These are phyloP conservation scores for Odontesthes bonariensis DNA, from an alignment of 2,113 vertebrate species.

Conservation along the genomic window DNA sequence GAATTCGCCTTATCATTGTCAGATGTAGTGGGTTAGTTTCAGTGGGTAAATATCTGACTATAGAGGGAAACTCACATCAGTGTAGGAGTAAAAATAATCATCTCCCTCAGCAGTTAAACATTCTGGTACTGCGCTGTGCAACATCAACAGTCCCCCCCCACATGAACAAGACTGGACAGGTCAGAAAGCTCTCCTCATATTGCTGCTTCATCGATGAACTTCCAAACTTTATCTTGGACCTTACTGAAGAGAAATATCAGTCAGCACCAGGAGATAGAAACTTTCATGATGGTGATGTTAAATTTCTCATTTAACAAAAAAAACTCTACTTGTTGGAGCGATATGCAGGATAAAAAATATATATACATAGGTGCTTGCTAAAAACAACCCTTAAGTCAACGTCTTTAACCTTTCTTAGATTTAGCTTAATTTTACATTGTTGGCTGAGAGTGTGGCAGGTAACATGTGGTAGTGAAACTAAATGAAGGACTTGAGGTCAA, in stretches of 20 bases:
- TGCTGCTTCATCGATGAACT: conserved; percentile 5
- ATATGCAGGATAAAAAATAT: too few relatives aligned
- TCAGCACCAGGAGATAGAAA: too few relatives aligned
- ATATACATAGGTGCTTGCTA: too few relatives aligned
- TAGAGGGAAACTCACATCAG: conserved; percentile 8
- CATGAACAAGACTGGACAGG: conserved; percentile 51
- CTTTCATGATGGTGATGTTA: not conserved
- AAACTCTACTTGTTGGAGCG: too few relatives aligned
- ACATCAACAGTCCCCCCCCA: conserved; percentile 46
- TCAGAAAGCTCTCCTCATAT: conserved; percentile 37
- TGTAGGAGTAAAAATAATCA: conserved; percentile 40
- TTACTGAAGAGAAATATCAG: not conserved
- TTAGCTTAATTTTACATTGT: too few relatives aligned
- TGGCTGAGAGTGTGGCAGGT: too few relatives aligned
- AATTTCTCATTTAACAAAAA: conserved; percentile 1
- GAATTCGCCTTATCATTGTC: too few relatives aligned
- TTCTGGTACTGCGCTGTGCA: conserved; percentile 46
- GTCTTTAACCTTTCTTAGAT: too few relatives aligned
- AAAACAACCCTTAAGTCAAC: too few relatives aligned
- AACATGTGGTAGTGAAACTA: too few relatives aligned
- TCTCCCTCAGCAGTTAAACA: conserved; percentile 24
- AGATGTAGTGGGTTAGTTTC: too few relatives aligned
- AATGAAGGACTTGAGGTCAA: too few relatives aligned
- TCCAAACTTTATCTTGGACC: not conserved
- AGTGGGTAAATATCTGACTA: not conserved